phyloP scores from a whole-genome alignment of 2,797 vertebrate species.

The Clarias fuscus region DNA sequence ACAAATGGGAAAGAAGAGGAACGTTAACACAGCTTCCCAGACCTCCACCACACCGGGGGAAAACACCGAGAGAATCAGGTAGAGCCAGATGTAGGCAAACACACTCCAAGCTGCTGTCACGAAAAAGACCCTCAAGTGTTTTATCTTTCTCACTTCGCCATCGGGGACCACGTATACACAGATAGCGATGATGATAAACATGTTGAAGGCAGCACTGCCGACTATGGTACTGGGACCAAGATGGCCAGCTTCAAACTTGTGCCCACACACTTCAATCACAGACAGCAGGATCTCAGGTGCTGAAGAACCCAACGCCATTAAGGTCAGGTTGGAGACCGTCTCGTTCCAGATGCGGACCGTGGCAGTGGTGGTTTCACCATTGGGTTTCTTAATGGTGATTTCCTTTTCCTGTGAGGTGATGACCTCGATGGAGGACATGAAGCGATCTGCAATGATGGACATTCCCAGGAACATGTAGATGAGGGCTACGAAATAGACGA shows the following conservation, averaged over 20 bases:
- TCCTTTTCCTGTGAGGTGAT: constrained; percentile 87
- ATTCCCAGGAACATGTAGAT: constrained; percentile 90
- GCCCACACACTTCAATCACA: constrained; percentile 84
- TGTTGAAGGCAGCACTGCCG: constrained; percentile 86
- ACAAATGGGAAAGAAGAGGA: constrained; percentile 84
- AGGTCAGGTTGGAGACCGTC: constrained; percentile 85
- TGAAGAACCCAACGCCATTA: constrained; percentile 85
- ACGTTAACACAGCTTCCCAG: constrained; percentile 86
- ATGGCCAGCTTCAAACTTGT: constrained; percentile 79
- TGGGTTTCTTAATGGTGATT: constrained; percentile 83
- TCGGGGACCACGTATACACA: constrained; percentile 85
- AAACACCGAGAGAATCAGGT: constrained; percentile 82
- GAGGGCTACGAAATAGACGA: constrained; percentile 85
- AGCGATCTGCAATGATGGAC: constrained; percentile 87
- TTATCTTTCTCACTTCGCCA: constrained; percentile 79
- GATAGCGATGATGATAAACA: constrained; percentile 86
- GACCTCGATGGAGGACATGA: constrained; percentile 88
- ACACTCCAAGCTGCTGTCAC: constrained; percentile 84
- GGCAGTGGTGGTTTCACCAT: constrained; percentile 81
- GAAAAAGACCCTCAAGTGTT: constrained; percentile 85
- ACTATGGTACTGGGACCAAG: constrained; percentile 86
- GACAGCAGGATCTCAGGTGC: constrained; percentile 86
- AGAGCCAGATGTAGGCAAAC: constrained; percentile 87
- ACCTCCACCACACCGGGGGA: constrained; percentile 80
- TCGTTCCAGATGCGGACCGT: constrained; percentile 87